Evolutionary conservation across 2,888 invertebrate species (phyloP).

Genomic region (Dicycla oo): DNA sequence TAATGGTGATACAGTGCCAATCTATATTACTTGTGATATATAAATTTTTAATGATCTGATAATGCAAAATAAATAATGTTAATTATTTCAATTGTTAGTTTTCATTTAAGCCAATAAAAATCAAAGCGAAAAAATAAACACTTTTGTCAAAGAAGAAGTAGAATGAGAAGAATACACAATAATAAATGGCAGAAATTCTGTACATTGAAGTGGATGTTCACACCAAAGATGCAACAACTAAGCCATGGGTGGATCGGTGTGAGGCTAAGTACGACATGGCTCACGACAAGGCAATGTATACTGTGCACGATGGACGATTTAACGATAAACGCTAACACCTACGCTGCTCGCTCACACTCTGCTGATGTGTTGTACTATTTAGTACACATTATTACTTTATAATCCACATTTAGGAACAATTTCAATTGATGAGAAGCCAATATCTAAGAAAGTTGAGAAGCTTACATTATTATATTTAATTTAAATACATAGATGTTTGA

Average conservation of each 20-base stretch:
- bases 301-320: slow-evolving; percentile 79
- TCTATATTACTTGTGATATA: slow-evolving; percentile 72
- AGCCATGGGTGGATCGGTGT: slow-evolving; percentile 86
- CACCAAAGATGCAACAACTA: slow-evolving; percentile 87
- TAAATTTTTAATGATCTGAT: slow-evolving; percentile 74
- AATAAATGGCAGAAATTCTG: slow-evolving; percentile 70
- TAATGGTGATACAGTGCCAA: slow-evolving; percentile 81
- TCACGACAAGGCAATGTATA: slow-evolving; percentile 84
- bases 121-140: slow-evolving; percentile 65
- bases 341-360: slow-evolving; percentile 76
- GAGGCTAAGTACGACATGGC: slow-evolving; percentile 85
- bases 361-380: slow-evolving; percentile 62
- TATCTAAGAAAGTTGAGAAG: slow-evolving; percentile 6
- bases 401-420: neutral
- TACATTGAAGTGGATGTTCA: slow-evolving; percentile 79
- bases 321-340: slow-evolving; percentile 76
- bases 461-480: slow-evolving; percentile 5
- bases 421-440: slow-evolving; percentile 10
- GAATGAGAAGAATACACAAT: slow-evolving; percentile 67
- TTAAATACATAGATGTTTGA: slow-evolving; percentile 1
- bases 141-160: slow-evolving; percentile 61
- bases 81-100: slow-evolving; percentile 82
- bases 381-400: slow-evolving; percentile 15
- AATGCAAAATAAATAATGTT: slow-evolving; percentile 78
- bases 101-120: slow-evolving; percentile 76